Evolutionary conservation across 2,888 invertebrate genomes (phyloP).

Genomic region (Scaeva pyrastri): DNA sequence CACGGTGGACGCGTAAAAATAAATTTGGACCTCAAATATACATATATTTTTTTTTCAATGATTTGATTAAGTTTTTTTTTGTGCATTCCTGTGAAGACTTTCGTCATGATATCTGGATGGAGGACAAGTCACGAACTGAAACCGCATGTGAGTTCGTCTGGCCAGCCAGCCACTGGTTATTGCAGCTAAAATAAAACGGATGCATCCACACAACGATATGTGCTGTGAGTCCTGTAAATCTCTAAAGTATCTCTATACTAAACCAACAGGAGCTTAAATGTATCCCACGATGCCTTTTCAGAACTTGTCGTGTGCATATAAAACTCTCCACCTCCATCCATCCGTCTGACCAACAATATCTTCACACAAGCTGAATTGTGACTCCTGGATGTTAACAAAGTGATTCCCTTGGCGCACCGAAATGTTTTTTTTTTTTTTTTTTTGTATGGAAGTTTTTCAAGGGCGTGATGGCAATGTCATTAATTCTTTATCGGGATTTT

Average conservation of each 20-base stretch:
- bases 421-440: too few species aligned
- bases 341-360: constrained; percentile 30
- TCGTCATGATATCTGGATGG: constrained; percentile 68
- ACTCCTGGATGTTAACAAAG: constrained; percentile 17
- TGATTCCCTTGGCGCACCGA: constrained; percentile 26
- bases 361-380: constrained; percentile 52
- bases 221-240: constrained; percentile 53
- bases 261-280: constrained; percentile 53
- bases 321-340: constrained; percentile 17
- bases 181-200: constrained; percentile 28
- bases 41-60: constrained; percentile 35
- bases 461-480: constrained; percentile 52
- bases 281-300: constrained; percentile 67
- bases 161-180: neutral
- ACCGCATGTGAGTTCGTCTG: constrained; percentile 48
- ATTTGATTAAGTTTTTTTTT: constrained; percentile 51
- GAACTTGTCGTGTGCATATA: constrained; percentile 43
- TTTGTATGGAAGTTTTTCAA: constrained; percentile 9
- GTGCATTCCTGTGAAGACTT: neutral
- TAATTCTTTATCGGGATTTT: constrained; percentile 50
- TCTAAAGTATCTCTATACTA: constrained; percentile 45
- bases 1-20: constrained; percentile 61
- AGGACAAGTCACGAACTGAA: constrained; percentile 69
- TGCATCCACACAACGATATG: constrained; percentile 16
- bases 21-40: constrained; percentile 41